phyloP scores from a whole-genome alignment of 1,140 invertebrate species.

The Drosophila pseudoobscura region DNA sequence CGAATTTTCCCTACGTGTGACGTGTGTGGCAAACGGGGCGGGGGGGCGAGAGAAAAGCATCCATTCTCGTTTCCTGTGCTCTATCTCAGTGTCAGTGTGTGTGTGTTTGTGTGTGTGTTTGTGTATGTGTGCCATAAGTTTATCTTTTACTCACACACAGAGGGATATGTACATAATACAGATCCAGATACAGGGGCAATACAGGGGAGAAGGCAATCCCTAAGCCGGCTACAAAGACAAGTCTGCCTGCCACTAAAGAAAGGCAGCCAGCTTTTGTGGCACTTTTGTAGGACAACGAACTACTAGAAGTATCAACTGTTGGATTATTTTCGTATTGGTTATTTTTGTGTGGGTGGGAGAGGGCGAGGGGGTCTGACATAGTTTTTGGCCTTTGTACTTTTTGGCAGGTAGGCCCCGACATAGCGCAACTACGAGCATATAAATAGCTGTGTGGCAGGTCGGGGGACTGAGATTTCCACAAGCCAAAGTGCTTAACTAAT shows the following conservation, averaged over 20 bases:
- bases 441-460: conserved; percentile 29
- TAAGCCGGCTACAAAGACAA: conserved; percentile 58
- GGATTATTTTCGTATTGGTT: conserved; percentile 63
- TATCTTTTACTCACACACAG: conserved; percentile 48
- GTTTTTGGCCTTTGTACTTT: conserved; percentile 52
- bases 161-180: conserved; percentile 25
- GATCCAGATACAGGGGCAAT: conserved; percentile 11
- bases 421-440: neutral
- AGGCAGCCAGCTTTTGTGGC: conserved; percentile 29
- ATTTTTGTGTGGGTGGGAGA: conserved; percentile 12
- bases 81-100: too few relatives aligned
- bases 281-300: conserved; percentile 67
- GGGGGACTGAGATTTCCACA: conserved; percentile 12
- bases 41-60: conserved; percentile 10
- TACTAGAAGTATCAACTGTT: conserved; percentile 52
- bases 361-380: conserved; percentile 46
- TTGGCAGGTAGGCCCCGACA: conserved; percentile 18
- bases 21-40: neutral
- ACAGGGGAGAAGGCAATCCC: conserved; percentile 20
- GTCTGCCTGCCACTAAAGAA: conserved; percentile 20
- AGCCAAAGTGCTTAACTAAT: conserved; percentile 36
- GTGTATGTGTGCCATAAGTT: conserved; percentile 40
- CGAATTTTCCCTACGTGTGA: conserved; percentile 37
- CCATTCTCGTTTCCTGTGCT: neutral
- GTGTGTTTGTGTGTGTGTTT: too few relatives aligned